These are phyloP conservation scores for Melinaea marsaeus DNA, from an alignment of 2,888 invertebrate genomes.

Conservation along the genomic window DNA sequence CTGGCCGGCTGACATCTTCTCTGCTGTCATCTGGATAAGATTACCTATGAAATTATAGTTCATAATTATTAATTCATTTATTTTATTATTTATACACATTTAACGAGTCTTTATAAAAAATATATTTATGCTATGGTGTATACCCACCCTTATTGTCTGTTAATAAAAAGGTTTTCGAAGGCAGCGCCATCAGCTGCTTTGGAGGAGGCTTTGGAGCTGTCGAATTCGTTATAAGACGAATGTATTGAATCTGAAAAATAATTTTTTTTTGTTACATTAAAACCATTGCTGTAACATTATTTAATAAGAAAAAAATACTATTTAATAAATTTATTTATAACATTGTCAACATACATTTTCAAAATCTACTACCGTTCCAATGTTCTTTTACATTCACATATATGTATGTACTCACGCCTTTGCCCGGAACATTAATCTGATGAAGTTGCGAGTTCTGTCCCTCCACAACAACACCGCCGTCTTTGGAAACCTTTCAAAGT, in stretches of 20 bases:
- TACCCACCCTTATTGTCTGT: constrained; percentile 58
- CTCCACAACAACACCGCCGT: constrained; percentile 43
- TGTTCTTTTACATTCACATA: neutral
- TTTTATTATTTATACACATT: neutral
- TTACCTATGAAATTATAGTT: constrained; percentile 42
- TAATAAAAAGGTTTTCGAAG: constrained; percentile 55
- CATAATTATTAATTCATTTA: neutral
- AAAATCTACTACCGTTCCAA: neutral
- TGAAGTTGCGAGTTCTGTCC: constrained; percentile 78
- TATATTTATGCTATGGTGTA: too few species aligned
- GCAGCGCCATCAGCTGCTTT: constrained; percentile 32
- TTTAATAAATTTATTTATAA: too few species aligned
- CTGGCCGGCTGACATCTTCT: constrained; percentile 44
- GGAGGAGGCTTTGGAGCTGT: constrained; percentile 33
- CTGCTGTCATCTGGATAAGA: constrained; percentile 55
- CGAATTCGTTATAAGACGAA: constrained; percentile 80
- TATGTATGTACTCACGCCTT: constrained; percentile 74
- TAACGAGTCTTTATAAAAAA: neutral
- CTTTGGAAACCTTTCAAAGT: constrained; percentile 47
- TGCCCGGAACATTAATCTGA: constrained; percentile 84
- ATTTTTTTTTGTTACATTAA: neutral
- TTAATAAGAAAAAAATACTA: too few species aligned
- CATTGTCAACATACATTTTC: too few species aligned
- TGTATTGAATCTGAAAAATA: constrained; percentile 80
- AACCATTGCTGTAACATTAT: constrained; percentile 2